Base-by-base conservation (phyloP, 2,113 vertebrate genomes). In the Anoplopoma fimbria region DNA sequence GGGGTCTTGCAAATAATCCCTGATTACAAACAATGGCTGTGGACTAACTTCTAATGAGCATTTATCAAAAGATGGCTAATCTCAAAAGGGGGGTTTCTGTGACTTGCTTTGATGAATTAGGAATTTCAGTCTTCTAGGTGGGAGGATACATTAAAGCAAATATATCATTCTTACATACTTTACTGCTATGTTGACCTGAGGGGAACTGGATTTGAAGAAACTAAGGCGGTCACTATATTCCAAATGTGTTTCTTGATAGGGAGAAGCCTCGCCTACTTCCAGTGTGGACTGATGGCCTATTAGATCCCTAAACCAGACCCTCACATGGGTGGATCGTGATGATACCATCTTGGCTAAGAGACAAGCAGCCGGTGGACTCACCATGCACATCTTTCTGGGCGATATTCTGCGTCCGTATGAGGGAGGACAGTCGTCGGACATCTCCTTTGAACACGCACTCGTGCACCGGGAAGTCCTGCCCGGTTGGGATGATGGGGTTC, bases 391-490 rank as follows among this genome's bases (percentile, higher is more conserved):
- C 98, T 83, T 99, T 99, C 94, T 98, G 97, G 31, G 97, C 95
- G 90, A 99, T 99, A 80, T 97, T 97, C 92, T 99, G 98, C 2
- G 97, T 99, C 84, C 98, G 96, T 93, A 99, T 99, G 79, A 99
- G 96, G 4, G 98, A 97, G 4, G 98, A 99, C 73, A 99, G 95
- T 9, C 96, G 95, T 82, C 97, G 91, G 85, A 99, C 97, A 88
- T 99, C 98, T 55, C 97, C 98, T 89, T 97, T 96, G 90, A 98
- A 99, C 62, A 99, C 98, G 87, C 97, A 97, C 92, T 99, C 97
- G 83, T 99, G 98, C n/a, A 99, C 96, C 4, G 97, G 98, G 82
- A 96, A 99, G 89, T 95, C 95, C 33, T 92, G 92, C 83, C 79
- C 93, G 82, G 84, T 92, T 91, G 84, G 89, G 74, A 95, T 70